phyloP scores from a whole-genome alignment of 2,797 vertebrate genomes.

The Phoxinus dragarum region DNA sequence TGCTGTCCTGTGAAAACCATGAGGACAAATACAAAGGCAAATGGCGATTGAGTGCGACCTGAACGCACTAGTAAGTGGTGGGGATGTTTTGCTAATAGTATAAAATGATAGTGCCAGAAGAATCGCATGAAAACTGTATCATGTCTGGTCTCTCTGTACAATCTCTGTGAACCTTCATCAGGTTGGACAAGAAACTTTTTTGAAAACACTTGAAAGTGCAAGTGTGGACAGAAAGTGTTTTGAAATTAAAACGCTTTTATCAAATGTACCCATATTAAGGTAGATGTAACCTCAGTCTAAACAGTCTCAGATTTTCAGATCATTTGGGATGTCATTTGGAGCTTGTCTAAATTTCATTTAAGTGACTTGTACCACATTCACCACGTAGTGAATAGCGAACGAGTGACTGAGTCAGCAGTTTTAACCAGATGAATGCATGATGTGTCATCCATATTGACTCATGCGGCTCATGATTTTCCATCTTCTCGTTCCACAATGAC shows the following conservation, averaged over 20 bases:
- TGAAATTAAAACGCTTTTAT: not conserved
- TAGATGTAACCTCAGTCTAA: not conserved
- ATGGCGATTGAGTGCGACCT: not conserved
- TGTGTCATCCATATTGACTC: not conserved
- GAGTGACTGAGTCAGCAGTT: slow-evolving; percentile 4
- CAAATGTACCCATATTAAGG: not conserved
- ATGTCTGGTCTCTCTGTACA: not conserved
- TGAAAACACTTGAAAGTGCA: not conserved
- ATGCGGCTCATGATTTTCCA: slow-evolving; percentile 27
- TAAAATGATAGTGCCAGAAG: not conserved
- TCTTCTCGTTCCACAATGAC: slow-evolving; percentile 54
- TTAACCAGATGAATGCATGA: not conserved
- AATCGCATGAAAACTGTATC: not conserved
- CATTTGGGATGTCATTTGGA: not conserved
- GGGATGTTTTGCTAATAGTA: not conserved
- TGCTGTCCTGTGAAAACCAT: not conserved
- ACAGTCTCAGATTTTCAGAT: not conserved
- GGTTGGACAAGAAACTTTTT: not conserved
- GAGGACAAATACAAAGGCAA: not conserved
- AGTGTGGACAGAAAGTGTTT: not conserved
- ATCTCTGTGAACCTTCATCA: not conserved
- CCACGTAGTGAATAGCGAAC: not conserved
- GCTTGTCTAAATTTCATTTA: not conserved
- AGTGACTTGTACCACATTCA: not conserved
- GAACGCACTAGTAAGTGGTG: not conserved